phyloP scores from a whole-genome alignment of 2,888 invertebrate species.

The Acleris holmiana region DNA sequence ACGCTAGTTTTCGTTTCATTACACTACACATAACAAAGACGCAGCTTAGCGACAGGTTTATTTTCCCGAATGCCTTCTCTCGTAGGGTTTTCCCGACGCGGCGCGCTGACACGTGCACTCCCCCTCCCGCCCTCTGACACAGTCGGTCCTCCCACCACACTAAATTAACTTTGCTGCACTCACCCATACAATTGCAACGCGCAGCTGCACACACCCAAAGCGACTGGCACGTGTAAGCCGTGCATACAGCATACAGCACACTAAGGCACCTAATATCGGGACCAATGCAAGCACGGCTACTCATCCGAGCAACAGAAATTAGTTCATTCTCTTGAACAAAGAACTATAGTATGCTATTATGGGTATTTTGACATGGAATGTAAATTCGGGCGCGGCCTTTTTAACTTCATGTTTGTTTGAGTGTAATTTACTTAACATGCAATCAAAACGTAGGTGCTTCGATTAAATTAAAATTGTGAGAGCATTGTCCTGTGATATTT shows the following conservation, averaged over 20 bases:
- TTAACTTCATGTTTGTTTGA: too few species aligned
- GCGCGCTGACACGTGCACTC: constrained; percentile 47
- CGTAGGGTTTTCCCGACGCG: constrained; percentile 45
- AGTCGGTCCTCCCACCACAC: constrained; percentile 17
- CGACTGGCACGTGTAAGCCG: constrained; percentile 56
- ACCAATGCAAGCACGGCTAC: constrained; percentile 35
- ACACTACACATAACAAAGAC: too few species aligned
- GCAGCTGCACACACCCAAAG: constrained; percentile 49
- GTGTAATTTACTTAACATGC: too few species aligned
- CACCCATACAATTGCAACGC: constrained; percentile 38
- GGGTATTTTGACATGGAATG: background rate
- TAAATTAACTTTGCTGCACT: constrained; percentile 29
- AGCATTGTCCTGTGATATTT: too few species aligned
- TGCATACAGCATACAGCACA: constrained; percentile 47
- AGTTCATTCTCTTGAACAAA: constrained; percentile 30
- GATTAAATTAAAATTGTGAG: too few species aligned
- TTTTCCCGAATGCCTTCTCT: constrained; percentile 42
- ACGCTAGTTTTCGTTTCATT: too few species aligned
- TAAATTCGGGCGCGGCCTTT: too few species aligned
- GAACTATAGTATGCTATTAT: constrained; percentile 11
- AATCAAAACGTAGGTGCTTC: background rate
- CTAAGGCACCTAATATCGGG: constrained; percentile 40
- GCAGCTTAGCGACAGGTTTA: too few species aligned
- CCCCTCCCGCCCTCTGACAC: constrained; percentile 36
- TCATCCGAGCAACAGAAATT: constrained; percentile 27